These are phyloP conservation scores for Craseonycteris thonglongyai DNA, from an alignment of 2,113 vertebrate species.

Conservation along the genomic window DNA sequence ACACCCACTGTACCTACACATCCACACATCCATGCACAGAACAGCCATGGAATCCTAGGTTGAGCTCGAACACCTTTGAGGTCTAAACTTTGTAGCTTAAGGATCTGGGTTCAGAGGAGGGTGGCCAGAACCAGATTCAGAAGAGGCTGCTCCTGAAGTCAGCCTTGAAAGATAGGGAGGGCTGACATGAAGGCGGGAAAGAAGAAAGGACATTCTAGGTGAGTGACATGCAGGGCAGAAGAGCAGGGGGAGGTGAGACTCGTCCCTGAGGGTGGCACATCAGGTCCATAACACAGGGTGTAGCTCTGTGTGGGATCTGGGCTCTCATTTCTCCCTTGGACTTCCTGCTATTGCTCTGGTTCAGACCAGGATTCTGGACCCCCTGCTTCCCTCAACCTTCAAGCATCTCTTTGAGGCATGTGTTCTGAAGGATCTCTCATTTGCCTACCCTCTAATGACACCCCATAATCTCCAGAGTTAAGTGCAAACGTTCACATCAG, in stretches of 20 bases:
- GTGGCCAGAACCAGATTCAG: neutral
- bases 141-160: neutral
- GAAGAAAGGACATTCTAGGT: fast-evolving
- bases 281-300: fast-evolving
- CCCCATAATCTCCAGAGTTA: neutral
- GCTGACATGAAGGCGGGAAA: neutral
- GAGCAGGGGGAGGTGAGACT: neutral
- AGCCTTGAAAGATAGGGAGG: neutral
- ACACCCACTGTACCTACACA: neutral
- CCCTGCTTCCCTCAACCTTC: neutral
- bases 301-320: neutral
- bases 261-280: neutral
- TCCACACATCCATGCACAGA: fast-evolving
- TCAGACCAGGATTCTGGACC: neutral
- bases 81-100: neutral
- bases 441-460: neutral
- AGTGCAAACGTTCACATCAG: neutral
- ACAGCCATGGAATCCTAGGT: neutral
- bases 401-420: neutral
- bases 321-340: neutral
- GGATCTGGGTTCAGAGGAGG: neutral
- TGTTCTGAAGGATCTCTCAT: neutral
- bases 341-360: neutral
- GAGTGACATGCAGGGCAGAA: neutral
- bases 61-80: neutral